A percentile compares a stretch with the other conserved stretches of the same genome.
These are phyloP conservation scores for Sisor rabdophorus DNA, from an alignment of 2,113 vertebrate genomes.

Conservation along the genomic window DNA sequence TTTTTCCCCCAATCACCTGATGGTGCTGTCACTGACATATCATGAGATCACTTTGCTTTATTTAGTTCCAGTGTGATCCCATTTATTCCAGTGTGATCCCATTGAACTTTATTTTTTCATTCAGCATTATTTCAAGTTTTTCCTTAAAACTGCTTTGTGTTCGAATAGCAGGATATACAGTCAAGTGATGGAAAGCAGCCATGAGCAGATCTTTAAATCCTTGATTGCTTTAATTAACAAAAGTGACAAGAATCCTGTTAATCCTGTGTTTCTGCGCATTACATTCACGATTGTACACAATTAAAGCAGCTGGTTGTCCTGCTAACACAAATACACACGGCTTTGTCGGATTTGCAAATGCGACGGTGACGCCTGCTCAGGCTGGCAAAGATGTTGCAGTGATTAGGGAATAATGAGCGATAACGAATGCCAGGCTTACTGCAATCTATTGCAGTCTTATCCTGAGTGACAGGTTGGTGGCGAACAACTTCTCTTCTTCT, in stretches of 20 bases:
- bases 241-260: not conserved
- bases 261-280: not conserved
- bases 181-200: not conserved
- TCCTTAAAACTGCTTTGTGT: not conserved
- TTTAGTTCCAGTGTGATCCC: too few relatives aligned
- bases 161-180: not conserved
- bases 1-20: not conserved
- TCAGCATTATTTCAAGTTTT: not conserved
- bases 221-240: slow-evolving; percentile 24
- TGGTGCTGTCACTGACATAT: not conserved
- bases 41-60: not conserved
- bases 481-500: not conserved
- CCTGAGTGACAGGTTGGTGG: slow-evolving; percentile 48
- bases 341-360: slow-evolving; percentile 34
- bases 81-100: too few relatives aligned
- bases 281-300: slow-evolving; percentile 6
- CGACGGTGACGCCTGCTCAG: slow-evolving; percentile 27
- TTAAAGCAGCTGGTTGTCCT: slow-evolving; percentile 4
- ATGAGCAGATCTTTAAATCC: slow-evolving; percentile 12
- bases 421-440: slow-evolving; percentile 29
- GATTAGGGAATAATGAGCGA: slow-evolving; percentile 39
- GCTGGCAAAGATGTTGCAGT: slow-evolving; percentile 20
- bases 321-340: slow-evolving; percentile 29
- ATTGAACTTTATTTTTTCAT: not conserved
- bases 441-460: slow-evolving; percentile 31